phyloP scores from a whole-genome alignment of 2,113 vertebrate species.

The Calyptommatus sinebrachiatus region DNA sequence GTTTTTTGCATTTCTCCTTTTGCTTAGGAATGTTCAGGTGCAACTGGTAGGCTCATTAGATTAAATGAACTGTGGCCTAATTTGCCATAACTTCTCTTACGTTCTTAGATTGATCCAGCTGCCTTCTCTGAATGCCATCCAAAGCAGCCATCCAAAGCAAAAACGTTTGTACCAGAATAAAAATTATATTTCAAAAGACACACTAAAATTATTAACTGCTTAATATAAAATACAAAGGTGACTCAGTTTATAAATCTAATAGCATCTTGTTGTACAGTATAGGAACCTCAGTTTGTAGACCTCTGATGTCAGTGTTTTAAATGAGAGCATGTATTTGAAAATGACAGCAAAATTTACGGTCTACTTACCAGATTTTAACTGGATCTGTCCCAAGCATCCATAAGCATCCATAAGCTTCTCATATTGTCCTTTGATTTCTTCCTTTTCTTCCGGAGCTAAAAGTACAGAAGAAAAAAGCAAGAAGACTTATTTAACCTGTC shows the following conservation, averaged over 20 bases:
- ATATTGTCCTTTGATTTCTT: constrained; percentile 76
- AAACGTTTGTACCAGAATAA: constrained; percentile 28
- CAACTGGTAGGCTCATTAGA: too few species aligned
- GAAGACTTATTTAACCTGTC: constrained; percentile 6
- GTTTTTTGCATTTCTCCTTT: too few species aligned
- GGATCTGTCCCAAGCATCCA: constrained; percentile 77
- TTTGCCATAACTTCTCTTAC: too few species aligned
- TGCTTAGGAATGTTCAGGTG: too few species aligned
- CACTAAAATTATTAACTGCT: constrained; percentile 5
- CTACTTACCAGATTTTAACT: constrained; percentile 74
- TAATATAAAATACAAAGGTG: background rate
- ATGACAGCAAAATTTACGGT: background rate
- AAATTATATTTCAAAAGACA: background rate
- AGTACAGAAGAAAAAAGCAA: constrained; percentile 46
- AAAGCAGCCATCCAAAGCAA: background rate
- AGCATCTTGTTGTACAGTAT: background rate
- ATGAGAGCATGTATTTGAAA: constrained; percentile 2
- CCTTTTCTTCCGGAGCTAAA: constrained; percentile 78
- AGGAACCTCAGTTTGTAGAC: background rate
- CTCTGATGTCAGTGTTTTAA: background rate
- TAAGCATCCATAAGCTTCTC: constrained; percentile 75
- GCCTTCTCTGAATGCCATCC: background rate
- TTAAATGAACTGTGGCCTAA: too few species aligned
- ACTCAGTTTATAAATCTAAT: background rate
- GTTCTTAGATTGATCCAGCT: too few species aligned